These are phyloP conservation scores for Trichomycterus rosablanca DNA, from an alignment of 2,113 vertebrate genomes.

Conservation along the genomic window DNA sequence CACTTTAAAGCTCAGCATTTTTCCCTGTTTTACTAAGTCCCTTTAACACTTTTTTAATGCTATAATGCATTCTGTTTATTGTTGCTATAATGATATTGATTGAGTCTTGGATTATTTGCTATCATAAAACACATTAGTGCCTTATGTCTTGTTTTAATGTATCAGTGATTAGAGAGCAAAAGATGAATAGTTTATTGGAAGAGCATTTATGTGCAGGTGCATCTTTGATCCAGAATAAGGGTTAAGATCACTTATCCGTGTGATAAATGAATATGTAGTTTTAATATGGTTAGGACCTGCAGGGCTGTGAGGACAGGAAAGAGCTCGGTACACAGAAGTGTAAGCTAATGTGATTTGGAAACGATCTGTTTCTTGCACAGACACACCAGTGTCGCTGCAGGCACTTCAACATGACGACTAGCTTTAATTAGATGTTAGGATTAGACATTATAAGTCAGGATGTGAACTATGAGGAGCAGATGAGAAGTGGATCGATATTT, in stretches of 20 bases:
- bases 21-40: too few species aligned
- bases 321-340: conserved; percentile 21
- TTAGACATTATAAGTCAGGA: conserved; percentile 18
- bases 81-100: neutral
- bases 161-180: too few species aligned
- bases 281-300: conserved; percentile 32
- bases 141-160: too few species aligned
- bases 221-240: conserved; percentile 17
- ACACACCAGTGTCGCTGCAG: conserved; percentile 27
- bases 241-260: conserved; percentile 1
- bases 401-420: conserved; percentile 9
- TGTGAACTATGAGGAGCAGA: conserved; percentile 1
- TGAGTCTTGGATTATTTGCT: neutral
- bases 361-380: conserved; percentile 26
- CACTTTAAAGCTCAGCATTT: too few species aligned
- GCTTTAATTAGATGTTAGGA: conserved; percentile 30
- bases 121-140: too few species aligned
- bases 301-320: conserved; percentile 7
- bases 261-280: conserved; percentile 40
- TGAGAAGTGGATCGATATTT: too few species aligned
- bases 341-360: conserved; percentile 41
- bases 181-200: conserved; percentile 5
- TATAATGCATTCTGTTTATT: too few species aligned
- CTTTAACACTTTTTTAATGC: too few species aligned
- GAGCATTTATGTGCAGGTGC: neutral